Evolutionary conservation across 2,888 invertebrate genomes (phyloP), one percentile per base, ranked within the genome.

Genomic region (Tortricodes alternella): DNA sequence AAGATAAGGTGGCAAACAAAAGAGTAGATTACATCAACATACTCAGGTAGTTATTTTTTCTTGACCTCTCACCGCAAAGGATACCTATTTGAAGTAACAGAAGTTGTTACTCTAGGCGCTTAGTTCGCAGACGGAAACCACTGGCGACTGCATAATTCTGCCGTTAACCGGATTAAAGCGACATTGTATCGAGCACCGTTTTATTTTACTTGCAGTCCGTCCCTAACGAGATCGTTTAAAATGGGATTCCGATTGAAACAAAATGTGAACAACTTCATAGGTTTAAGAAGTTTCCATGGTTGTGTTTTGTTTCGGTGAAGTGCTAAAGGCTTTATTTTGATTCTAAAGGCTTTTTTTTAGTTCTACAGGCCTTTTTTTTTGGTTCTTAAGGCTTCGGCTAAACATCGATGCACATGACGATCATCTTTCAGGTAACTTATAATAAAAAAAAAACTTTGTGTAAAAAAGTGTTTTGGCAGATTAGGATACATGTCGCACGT

Each of bases 1-100:
- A 9, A 49, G 48, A 49, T 55, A 55, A 43, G 41, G 34, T 24
- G 16, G 21, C 55, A 55, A 43, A 55, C 55, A 55, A 48, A 55
- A 35, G 13, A 35, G 24, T 15, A 35, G 41, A 48, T 49, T 55
- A 49, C 27, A 37, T 27, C 19, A 11, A n/a, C n/a, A n/a, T n/a
- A 43, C 35, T 15, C 41, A 49, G 41, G 55, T 55, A 55, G 27
- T 23, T 34, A 24, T 4, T 15, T 24, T n/a, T 35, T 27, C 46
- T 41, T 13, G 16, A 29, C 19, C 19, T 23, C 7, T 9, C 13
- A 27, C 44, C 48, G 55, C 9, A 27, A 27, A 21, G 16, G 16
- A n/a, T n/a, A n/a, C n/a, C n/a, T n/a, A n/a, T n/a, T n/a, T n/a
- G n/a, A n/a, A n/a, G n/a, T n/a, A n/a, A n/a, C n/a, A n/a, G n/a